A percentile compares a stretch with the other conserved stretches of the same genome.
These are phyloP conservation scores for Peromyscus leucopus DNA, from an alignment of 2,113 vertebrate genomes.

Conservation along the genomic window DNA sequence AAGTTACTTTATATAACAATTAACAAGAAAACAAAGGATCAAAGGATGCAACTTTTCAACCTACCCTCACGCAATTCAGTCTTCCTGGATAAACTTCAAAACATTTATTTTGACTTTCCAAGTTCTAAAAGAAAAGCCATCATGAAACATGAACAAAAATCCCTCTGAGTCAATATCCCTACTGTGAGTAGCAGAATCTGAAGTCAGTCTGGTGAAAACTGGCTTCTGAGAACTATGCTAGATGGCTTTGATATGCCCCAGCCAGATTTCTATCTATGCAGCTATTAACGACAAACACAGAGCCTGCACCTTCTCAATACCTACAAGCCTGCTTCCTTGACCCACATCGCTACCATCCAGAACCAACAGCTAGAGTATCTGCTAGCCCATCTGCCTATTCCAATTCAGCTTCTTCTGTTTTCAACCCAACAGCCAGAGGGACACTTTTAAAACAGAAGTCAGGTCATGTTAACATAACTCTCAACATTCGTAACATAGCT, in stretches of 20 bases:
- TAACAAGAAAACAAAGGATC: neutral
- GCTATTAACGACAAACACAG: neutral
- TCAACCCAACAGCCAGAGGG: neutral
- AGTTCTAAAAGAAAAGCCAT: slow-evolving; percentile 47
- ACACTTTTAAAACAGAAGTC: neutral
- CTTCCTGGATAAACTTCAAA: slow-evolving; percentile 46
- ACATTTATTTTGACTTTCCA: slow-evolving; percentile 19
- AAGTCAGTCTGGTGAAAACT: neutral
- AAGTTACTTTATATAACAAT: slow-evolving; percentile 57
- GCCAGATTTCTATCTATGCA: neutral
- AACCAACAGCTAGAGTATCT: neutral
- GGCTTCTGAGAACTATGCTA: neutral
- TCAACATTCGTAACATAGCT: neutral
- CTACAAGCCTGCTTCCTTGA: neutral
- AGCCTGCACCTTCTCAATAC: neutral
- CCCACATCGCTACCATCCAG: neutral
- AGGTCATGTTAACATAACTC: neutral
- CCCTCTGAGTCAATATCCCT: neutral
- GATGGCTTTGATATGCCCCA: neutral
- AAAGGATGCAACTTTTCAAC: neutral
- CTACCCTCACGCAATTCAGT: neutral
- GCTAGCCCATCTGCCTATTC: neutral
- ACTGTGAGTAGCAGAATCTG: neutral
- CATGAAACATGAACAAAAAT: neutral
- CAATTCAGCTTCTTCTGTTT: neutral